Conservation (phyloP, 1,140 invertebrate genomes). For the Aculops lycopersici region DNA sequence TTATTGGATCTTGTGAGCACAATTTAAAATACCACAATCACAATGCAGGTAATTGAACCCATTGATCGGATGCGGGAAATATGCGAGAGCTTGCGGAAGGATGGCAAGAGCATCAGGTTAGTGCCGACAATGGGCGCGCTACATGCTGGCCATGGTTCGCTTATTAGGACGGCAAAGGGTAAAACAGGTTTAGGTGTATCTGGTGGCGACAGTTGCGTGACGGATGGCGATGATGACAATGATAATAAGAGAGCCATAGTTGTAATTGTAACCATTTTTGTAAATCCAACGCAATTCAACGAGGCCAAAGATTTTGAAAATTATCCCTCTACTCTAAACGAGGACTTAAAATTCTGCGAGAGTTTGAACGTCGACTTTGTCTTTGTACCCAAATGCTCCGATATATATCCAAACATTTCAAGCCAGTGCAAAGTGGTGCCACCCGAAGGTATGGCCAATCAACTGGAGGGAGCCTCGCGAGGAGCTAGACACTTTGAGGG, state of each 20-base stretch:
- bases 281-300: slow-evolving; percentile 1
- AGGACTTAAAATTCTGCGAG: neutral
- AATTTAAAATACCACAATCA: too few species aligned
- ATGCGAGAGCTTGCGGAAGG: too few species aligned
- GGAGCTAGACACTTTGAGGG: slow-evolving; percentile 2
- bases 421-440: neutral
- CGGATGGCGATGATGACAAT: too few species aligned
- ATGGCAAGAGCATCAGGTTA: neutral
- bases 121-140: slow-evolving; percentile 2
- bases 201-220: too few species aligned
- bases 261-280: slow-evolving; percentile 2
- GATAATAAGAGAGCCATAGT: too few species aligned
- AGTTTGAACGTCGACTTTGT: neutral
- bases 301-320: neutral
- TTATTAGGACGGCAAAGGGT: neutral
- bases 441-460: neutral
- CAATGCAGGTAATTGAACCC: too few species aligned
- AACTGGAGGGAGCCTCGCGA: slow-evolving; percentile 1
- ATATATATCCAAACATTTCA: neutral
- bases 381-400: neutral
- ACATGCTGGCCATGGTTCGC: neutral
- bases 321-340: neutral
- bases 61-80: too few species aligned
- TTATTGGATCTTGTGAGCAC: too few species aligned
- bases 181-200: neutral